Conservation (phyloP, 1,140 invertebrate species). For the Drosophila tropicalis region DNA sequence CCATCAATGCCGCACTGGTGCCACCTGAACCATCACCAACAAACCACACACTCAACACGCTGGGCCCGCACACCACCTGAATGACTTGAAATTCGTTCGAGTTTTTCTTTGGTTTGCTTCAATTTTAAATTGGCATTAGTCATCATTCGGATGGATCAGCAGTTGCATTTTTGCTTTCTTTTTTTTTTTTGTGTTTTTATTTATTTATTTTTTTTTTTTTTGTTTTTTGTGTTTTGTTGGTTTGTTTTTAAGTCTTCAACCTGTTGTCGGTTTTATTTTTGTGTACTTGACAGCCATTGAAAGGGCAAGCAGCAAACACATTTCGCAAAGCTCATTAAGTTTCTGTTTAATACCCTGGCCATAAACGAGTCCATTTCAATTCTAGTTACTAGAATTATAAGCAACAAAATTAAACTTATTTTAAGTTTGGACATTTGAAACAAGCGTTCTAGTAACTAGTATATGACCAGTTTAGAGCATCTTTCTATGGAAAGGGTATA, state of each 20-base stretch:
- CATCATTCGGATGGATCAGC: slow-evolving; percentile 32
- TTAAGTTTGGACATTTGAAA: too few relatives aligned
- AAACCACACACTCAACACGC: slow-evolving; percentile 7
- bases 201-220: slow-evolving; percentile 23
- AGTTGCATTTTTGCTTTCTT: slow-evolving; percentile 47
- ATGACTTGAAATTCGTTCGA: slow-evolving; percentile 64
- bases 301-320: slow-evolving; percentile 80
- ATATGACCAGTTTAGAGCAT: too few relatives aligned
- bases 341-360: slow-evolving; percentile 14
- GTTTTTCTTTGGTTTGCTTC: slow-evolving; percentile 25
- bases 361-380: neutral
- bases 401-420: too few relatives aligned
- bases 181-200: neutral
- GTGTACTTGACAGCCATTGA: slow-evolving; percentile 80
- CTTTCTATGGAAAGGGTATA: too few relatives aligned
- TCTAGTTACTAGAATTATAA: neutral
- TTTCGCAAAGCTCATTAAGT: slow-evolving; percentile 81
- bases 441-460: too few relatives aligned
- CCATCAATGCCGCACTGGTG: neutral
- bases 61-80: slow-evolving; percentile 30
- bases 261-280: slow-evolving; percentile 68
- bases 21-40: slow-evolving; percentile 1
- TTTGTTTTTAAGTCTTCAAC: slow-evolving; percentile 69
- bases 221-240: slow-evolving; percentile 8
- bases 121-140: slow-evolving; percentile 42